These are phyloP conservation scores for Limnephilus auricula DNA, from an alignment of 2,888 invertebrate species.

Conservation along the genomic window DNA sequence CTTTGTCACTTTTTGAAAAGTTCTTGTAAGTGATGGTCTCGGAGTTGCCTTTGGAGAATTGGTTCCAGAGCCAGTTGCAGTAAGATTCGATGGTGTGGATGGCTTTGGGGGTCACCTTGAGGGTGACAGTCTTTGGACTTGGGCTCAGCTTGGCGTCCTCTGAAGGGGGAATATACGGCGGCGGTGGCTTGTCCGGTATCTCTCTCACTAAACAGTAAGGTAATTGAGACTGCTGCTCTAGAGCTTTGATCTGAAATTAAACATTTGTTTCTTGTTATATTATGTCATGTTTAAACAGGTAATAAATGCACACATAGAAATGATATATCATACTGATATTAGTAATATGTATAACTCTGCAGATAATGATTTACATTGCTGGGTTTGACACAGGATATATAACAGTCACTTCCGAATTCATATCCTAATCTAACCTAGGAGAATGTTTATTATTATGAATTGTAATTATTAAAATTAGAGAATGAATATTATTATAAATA, in stretches of 20 bases:
- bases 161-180: constrained; percentile 64
- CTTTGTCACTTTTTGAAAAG: constrained; percentile 26
- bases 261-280: too few relatives aligned
- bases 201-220: constrained; percentile 64
- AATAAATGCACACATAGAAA: too few relatives aligned
- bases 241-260: constrained; percentile 63
- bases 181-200: constrained; percentile 65
- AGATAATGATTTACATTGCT: too few relatives aligned
- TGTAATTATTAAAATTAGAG: too few relatives aligned
- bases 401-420: too few relatives aligned
- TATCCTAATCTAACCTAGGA: too few relatives aligned
- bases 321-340: too few relatives aligned
- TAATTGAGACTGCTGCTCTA: constrained; percentile 62
- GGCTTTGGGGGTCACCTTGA: constrained; percentile 14
- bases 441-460: too few relatives aligned
- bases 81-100: constrained; percentile 50
- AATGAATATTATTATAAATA: too few relatives aligned
- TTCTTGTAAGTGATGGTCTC: constrained; percentile 22
- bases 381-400: too few relatives aligned
- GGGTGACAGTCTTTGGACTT: constrained; percentile 6
- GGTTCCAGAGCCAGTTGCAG: constrained; percentile 58
- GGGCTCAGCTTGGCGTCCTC: constrained; percentile 54
- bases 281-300: too few relatives aligned
- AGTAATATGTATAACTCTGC: too few relatives aligned
- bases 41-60: constrained; percentile 39